Conservation (phyloP, 2,113 vertebrate genomes). For the Helogale parvula region DNA sequence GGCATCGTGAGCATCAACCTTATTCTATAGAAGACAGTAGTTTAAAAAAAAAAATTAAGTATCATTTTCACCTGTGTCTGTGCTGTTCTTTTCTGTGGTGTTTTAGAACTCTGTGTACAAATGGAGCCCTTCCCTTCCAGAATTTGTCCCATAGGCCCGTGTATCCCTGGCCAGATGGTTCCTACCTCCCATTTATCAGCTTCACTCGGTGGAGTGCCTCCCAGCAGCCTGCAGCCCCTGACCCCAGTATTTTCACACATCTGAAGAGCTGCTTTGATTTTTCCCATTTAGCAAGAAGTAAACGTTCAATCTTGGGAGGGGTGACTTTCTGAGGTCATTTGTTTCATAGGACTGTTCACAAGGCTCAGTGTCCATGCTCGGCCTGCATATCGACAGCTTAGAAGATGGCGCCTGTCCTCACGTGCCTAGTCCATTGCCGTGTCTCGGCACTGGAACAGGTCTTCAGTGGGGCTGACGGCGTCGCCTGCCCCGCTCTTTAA, state of each 20-base stretch:
- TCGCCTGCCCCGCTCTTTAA: background rate
- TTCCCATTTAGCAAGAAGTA: background rate
- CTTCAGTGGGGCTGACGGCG: background rate
- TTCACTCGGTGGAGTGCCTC: background rate
- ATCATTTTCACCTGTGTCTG: background rate
- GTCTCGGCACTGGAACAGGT: background rate
- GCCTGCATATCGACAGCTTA: background rate
- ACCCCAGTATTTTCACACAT: background rate
- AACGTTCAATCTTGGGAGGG: background rate
- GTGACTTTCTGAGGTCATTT: background rate
- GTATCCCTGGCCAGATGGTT: background rate
- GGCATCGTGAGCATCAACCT: background rate
- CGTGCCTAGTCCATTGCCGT: background rate
- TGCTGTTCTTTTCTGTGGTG: background rate
- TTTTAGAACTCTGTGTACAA: background rate
- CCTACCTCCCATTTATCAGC: background rate
- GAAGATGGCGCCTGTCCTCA: background rate
- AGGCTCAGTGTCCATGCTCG: background rate
- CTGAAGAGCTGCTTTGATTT: background rate
- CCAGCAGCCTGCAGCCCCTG: background rate
- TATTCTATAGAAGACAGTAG: background rate
- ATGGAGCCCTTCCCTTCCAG: background rate
- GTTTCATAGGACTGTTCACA: background rate
- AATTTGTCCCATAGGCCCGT: background rate
- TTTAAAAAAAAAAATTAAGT: background rate